These are phyloP conservation scores for Acanthopagrus latus DNA, from an alignment of 2,797 vertebrate species.

Conservation along the genomic window DNA sequence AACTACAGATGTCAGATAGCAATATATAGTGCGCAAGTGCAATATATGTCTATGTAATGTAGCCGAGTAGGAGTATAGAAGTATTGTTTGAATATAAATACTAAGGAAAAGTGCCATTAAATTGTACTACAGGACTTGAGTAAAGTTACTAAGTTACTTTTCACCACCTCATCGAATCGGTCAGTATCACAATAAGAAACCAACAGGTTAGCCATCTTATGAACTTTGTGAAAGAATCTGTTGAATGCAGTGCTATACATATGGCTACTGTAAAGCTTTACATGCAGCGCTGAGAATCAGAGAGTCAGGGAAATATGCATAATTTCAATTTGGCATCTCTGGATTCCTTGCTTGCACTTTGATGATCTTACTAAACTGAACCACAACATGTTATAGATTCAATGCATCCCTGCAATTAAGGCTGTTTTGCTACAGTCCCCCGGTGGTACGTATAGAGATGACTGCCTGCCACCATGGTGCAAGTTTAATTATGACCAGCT, in stretches of 20 bases:
- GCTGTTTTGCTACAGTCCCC: slow-evolving; percentile 39
- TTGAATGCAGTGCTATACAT: neutral
- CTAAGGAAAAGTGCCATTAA: neutral
- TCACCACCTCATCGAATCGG: neutral
- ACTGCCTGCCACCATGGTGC: slow-evolving; percentile 33
- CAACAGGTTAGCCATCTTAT: neutral
- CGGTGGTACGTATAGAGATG: slow-evolving; percentile 33
- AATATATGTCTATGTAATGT: neutral
- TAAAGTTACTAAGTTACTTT: neutral
- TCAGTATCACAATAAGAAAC: neutral
- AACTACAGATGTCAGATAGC: neutral
- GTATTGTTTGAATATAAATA: neutral
- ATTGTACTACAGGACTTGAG: neutral
- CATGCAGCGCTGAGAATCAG: neutral
- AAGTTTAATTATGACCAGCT: slow-evolving; percentile 61
- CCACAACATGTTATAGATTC: slow-evolving; percentile 23
- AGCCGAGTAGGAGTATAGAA: neutral
- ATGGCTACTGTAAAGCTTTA: neutral
- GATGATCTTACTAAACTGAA: slow-evolving; percentile 11
- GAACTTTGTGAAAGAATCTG: neutral
- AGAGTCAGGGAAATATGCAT: slow-evolving; percentile 15
- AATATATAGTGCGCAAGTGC: neutral
- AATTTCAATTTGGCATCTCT: neutral
- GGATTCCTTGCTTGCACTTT: slow-evolving; percentile 1
- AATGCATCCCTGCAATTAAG: slow-evolving; percentile 15